phyloP scores from a whole-genome alignment of 2,888 invertebrate species.

The Metalampra italica region DNA sequence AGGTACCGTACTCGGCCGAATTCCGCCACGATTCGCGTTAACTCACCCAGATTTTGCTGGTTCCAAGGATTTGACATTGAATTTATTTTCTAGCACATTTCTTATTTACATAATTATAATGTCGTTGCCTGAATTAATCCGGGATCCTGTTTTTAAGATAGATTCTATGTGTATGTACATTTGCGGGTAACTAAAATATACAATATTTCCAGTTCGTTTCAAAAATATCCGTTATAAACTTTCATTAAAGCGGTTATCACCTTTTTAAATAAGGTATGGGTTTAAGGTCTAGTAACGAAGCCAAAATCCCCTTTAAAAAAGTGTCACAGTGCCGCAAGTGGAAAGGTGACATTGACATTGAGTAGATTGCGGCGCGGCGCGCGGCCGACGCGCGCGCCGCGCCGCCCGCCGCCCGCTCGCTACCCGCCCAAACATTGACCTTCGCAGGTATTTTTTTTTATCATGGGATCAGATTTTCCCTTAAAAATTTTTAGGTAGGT shows the following conservation, averaged over 20 bases:
- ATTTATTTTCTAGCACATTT: not conserved
- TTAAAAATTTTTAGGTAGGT: not conserved
- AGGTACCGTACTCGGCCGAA: slow-evolving; percentile 65
- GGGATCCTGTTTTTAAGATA: not conserved
- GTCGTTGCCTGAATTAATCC: not conserved
- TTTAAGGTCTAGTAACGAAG: too few species aligned
- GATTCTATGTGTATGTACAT: too few species aligned
- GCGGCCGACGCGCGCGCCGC: slow-evolving; percentile 19
- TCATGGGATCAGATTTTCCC: not conserved
- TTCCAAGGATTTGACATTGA: slow-evolving; percentile 2
- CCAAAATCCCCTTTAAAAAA: too few species aligned
- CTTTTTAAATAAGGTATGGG: too few species aligned
- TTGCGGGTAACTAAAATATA: too few species aligned
- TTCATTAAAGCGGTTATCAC: too few species aligned
- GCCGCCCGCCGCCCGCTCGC: slow-evolving; percentile 25
- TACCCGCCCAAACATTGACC: slow-evolving; percentile 45
- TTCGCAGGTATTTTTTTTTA: slow-evolving; percentile 45
- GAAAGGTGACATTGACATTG: slow-evolving; percentile 74
- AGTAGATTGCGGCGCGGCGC: slow-evolving; percentile 27
- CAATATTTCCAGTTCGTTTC: too few species aligned
- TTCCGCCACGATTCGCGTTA: slow-evolving; percentile 59
- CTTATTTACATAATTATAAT: not conserved
- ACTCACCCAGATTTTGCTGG: slow-evolving; percentile 56
- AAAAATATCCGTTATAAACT: too few species aligned
- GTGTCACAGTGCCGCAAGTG: slow-evolving; percentile 19